Conservation (phyloP, 2,113 vertebrate genomes). For the Tenebrosternarchus preto region DNA sequence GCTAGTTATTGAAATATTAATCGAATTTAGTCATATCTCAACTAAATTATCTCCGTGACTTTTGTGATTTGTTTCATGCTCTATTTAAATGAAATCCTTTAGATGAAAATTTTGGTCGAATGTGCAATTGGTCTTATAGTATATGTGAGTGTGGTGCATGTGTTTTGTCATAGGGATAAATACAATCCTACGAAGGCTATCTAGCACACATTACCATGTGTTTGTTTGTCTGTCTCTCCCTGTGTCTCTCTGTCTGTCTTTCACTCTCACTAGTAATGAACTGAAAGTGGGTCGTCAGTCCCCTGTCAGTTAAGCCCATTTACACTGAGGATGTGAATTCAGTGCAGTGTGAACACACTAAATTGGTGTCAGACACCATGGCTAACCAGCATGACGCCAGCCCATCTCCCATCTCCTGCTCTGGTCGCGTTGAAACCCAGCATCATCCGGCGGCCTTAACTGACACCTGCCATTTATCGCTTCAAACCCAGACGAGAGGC, state of each 20-base stretch:
- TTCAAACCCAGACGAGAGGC: not conserved
- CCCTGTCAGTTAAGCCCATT: constrained; percentile 45
- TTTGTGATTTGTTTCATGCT: constrained; percentile 25
- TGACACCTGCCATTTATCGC: constrained; percentile 41
- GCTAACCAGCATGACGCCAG: constrained; percentile 37
- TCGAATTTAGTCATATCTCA: constrained; percentile 29
- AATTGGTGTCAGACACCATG: constrained; percentile 51
- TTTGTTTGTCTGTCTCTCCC: constrained; percentile 3
- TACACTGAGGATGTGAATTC: constrained; percentile 47
- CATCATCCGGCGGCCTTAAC: constrained; percentile 3
- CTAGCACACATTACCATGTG: constrained; percentile 4
- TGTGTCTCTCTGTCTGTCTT: constrained; percentile 12
- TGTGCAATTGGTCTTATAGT: not conserved
- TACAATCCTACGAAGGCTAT: constrained; percentile 5
- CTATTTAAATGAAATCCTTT: constrained; percentile 44
- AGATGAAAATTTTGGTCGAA: constrained; percentile 7
- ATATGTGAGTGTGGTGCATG: constrained; percentile 59
- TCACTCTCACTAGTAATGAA: constrained; percentile 52
- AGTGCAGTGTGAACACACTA: constrained; percentile 52
- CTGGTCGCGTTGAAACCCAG: not conserved
- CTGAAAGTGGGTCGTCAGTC: constrained; percentile 45
- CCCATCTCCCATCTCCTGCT: not conserved
- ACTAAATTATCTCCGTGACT: constrained; percentile 14
- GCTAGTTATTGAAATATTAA: constrained; percentile 42
- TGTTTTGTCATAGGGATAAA: not conserved